A percentile compares a stretch with the other conserved stretches of the same genome.
These are phyloP conservation scores for Dermatemys mawii DNA, from an alignment of 2,113 vertebrate species.

Conservation along the genomic window DNA sequence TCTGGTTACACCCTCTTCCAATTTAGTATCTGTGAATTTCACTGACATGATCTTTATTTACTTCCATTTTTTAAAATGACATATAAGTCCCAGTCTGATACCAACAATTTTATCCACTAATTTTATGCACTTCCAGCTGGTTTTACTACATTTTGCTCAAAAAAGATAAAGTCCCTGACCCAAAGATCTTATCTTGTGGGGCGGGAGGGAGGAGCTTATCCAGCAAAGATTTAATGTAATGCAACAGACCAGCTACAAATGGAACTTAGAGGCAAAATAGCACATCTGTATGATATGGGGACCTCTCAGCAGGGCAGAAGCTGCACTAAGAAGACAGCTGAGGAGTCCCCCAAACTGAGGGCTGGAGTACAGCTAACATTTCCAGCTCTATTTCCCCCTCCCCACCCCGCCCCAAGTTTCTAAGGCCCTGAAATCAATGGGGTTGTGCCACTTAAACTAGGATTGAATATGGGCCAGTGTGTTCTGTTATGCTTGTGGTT, in stretches of 20 bases:
- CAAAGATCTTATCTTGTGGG: neutral
- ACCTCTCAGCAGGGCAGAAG: neutral
- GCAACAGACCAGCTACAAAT: neutral
- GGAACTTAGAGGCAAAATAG: neutral
- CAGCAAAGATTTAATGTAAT: neutral
- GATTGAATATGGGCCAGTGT: neutral
- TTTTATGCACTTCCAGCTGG: neutral
- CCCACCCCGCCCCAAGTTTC: neutral
- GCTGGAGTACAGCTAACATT: neutral
- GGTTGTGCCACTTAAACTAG: neutral
- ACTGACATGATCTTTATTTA: neutral
- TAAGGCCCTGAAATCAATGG: neutral
- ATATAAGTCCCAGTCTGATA: neutral
- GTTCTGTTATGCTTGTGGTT: neutral
- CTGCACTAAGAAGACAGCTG: neutral
- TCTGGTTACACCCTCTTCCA: neutral
- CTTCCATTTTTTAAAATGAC: neutral
- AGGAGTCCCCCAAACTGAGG: neutral
- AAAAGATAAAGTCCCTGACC: neutral
- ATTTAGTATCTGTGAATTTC: neutral
- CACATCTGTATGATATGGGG: neutral
- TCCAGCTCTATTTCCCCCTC: neutral
- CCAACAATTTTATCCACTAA: neutral
- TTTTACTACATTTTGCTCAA: neutral
- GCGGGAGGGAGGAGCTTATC: no score